Evolutionary conservation across 2,113 vertebrate genomes (phyloP), one percentile per base, ranked within the genome.

Genomic region (Hystrix brachyura): DNA sequence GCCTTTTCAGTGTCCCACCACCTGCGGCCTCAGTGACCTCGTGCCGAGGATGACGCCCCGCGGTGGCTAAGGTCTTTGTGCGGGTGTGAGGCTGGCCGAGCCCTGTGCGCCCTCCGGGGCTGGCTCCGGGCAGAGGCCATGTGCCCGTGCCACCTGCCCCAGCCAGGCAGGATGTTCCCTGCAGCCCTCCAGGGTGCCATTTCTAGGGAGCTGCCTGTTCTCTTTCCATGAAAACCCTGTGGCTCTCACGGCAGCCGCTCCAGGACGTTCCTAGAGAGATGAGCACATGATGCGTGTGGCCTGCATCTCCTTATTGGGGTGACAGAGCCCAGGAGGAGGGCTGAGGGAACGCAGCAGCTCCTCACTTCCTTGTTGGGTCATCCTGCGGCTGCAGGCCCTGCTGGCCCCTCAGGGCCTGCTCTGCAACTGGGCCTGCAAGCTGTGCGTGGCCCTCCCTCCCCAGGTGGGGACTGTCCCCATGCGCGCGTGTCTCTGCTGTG

Each of bases 401-500:
- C 72, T 12, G 85, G 59, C 76, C 38, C 38, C 38, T 38, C 38
- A 38, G 38, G 32, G 48, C 62, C 82, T 79, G 43, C 18, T 53
- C 18, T 48, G 53, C 1, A 11, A 15, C 14, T 10, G 51, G 15
- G 46, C 76, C 59, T 57, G 17, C 6, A 1, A 43, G n/a, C n/a
- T n/a, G 0, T 0, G 32, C 0, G 51, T 80, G 43, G 48, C 43
- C 34, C 14, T 3, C 43, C 1, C 0, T 19, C 3, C 19, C 59
- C n/a, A 2, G 21, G 29, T 48, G 38, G 46, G n/a, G 12, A 12
- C 15, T 3, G 3, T 32, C 48, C 15, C 21, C 34, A 15, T 51
- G 38, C 25, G 0, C 25, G 3, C 12, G 27, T 27, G 2, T 38
- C 11, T 46, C 51, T 51, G 38, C 15, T 46, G 6, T 57, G 25